A percentile compares a stretch with the other conserved stretches of the same genome.
phyloP scores from a whole-genome alignment of 2,113 vertebrate genomes.

The Astur gentilis region DNA sequence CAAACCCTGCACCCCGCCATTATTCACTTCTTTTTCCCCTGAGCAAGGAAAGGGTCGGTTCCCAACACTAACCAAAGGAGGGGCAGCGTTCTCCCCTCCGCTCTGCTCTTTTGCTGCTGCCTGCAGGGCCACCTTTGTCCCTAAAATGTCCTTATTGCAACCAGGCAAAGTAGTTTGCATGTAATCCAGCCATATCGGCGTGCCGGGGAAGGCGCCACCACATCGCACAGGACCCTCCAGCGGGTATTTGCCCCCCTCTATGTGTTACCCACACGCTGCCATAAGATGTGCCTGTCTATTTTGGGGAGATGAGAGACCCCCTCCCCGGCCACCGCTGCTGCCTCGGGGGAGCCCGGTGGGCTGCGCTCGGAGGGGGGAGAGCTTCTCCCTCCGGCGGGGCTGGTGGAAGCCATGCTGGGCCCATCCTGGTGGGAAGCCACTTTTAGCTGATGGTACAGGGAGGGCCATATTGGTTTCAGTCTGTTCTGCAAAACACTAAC shows the following conservation, averaged over 20 bases:
- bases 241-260: fast-evolving
- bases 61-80: neutral
- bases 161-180: neutral
- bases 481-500: slow-evolving; percentile 52
- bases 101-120: neutral
- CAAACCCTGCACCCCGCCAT: neutral
- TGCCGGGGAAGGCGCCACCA: neutral
- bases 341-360: neutral
- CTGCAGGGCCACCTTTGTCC: neutral
- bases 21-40: too few species aligned
- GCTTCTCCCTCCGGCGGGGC: neutral
- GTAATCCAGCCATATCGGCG: fast-evolving
- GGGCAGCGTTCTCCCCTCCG: fast-evolving
- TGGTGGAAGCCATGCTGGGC: neutral
- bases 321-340: neutral
- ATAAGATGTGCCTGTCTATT: neutral
- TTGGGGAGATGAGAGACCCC: neutral
- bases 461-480: slow-evolving; percentile 57
- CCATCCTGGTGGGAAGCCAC: neutral
- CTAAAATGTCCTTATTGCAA: neutral
- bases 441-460: slow-evolving; percentile 7
- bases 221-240: fast-evolving
- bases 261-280: fast-evolving
- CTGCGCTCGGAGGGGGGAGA: neutral
- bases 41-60: neutral